Evolutionary conservation across 2,797 vertebrate genomes (phyloP).

Genomic region (Semaprochilodus insignis): DNA sequence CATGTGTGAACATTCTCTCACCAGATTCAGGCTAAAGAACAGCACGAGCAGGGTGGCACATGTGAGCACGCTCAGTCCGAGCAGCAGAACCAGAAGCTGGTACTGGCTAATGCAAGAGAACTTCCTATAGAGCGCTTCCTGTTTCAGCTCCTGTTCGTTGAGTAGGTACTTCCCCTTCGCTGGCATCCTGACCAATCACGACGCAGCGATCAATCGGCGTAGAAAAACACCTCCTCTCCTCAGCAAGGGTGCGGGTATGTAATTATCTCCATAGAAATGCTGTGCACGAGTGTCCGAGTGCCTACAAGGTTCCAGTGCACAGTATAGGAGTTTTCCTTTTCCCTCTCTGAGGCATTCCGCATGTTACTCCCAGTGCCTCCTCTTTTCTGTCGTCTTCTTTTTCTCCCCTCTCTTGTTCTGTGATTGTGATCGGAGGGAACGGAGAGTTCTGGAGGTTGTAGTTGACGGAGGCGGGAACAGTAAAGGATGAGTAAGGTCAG

Average conservation of each 20-base stretch:
- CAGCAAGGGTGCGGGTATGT: slow-evolving; percentile 29
- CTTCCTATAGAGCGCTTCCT: slow-evolving; percentile 88
- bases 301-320: slow-evolving; percentile 37
- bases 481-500: slow-evolving; percentile 11
- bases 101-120: slow-evolving; percentile 93
- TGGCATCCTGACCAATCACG: slow-evolving; percentile 81
- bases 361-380: background rate
- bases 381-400: slow-evolving; percentile 11
- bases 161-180: slow-evolving; percentile 95
- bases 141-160: slow-evolving; percentile 86
- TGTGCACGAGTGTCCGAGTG: slow-evolving; percentile 15
- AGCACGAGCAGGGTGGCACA: slow-evolving; percentile 82
- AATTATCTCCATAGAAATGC: slow-evolving; percentile 38
- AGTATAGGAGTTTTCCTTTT: slow-evolving; percentile 20
- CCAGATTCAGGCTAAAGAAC: slow-evolving; percentile 78
- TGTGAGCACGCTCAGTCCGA: slow-evolving; percentile 83
- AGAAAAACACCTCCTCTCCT: slow-evolving; percentile 21
- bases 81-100: slow-evolving; percentile 87
- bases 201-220: slow-evolving; percentile 12
- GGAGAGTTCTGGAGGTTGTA: background rate
- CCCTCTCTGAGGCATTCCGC: slow-evolving; percentile 37
- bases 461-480: background rate
- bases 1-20: slow-evolving; percentile 72
- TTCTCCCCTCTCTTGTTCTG: background rate
- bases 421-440: background rate